Base-by-base conservation (phyloP, 2,888 invertebrate genomes). In the Melanostoma scalare region DNA sequence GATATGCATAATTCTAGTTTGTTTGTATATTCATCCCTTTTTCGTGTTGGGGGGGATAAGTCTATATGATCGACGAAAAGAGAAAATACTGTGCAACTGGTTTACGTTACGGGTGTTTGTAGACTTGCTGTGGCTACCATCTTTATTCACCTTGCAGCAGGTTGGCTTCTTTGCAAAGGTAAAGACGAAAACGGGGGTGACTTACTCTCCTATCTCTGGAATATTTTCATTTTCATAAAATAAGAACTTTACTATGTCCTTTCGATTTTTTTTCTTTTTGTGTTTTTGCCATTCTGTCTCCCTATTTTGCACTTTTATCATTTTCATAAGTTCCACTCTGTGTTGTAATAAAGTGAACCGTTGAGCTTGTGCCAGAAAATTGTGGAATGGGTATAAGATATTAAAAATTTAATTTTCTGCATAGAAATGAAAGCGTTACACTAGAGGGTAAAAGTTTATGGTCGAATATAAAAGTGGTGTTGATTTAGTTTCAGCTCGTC, bases 191-290 rank as follows among this genome's bases (percentile, higher is more conserved):
- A 6, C 38, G n/a, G 48, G 75, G 35, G 20, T 53, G 10, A n/a
- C 31, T 50, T 55, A 9, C 61, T 20, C 20, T 20, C 20, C 60
- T 75, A 68, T 69, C 48, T 31, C 31, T 55, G 9, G 56, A 33
- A 61, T 77, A 55, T 78, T 30, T 69, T 84, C 74, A 84, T 79
- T 79, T 79, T 84, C 79, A 84, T 84, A 74, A 84, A 84, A 79
- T 69, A 78, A 65, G 84, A 69, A 84, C 79, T 82, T 69, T 73
- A 53, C 63, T 48, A 48, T 67, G 56, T 77, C 72, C 67, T 76
- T 67, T 75, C 36, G 40, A 60, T 55, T 52, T 63, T 68, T 1
- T 50, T 35, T 20, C 6, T 33, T 31, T 52, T 52, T 33, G 10
- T 2, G 36, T 6, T 3, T 46, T 6, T 30, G 6, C 6, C 35